phyloP scores from a whole-genome alignment of 2,797 vertebrate species.

The Epinephelus coioides region DNA sequence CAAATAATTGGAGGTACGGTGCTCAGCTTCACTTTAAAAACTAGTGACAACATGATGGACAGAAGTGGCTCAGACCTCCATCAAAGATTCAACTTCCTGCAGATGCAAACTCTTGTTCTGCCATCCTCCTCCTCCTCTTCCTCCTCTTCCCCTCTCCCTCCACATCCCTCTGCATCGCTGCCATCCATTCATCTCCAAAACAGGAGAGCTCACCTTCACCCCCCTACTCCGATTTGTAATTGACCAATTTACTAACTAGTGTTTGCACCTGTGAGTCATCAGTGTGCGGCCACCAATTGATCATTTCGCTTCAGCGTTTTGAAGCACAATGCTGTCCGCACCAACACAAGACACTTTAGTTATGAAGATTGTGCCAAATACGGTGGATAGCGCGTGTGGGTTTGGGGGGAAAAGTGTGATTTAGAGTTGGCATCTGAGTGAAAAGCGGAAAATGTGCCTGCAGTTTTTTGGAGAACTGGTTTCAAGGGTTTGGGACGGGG shows the following conservation, averaged over 20 bases:
- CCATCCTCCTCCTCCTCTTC: conserved; percentile 26
- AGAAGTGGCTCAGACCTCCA: conserved; percentile 23
- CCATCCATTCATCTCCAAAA: conserved; percentile 49
- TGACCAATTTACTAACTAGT: conserved; percentile 69
- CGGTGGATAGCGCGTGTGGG: conserved; percentile 25
- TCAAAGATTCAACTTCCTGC: conserved; percentile 20
- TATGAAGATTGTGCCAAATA: conserved; percentile 58
- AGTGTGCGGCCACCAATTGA: conserved; percentile 52
- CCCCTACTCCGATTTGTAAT: conserved; percentile 57
- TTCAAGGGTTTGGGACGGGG: conserved; percentile 44
- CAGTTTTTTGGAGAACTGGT: conserved; percentile 34
- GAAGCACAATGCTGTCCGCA: conserved; percentile 52
- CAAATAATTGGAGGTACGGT: not conserved
- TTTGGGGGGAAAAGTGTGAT: conserved; percentile 29
- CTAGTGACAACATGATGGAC: not conserved
- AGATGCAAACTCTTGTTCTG: not conserved
- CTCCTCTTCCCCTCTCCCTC: not conserved
- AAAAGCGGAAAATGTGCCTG: conserved; percentile 37
- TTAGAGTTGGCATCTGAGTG: conserved; percentile 38
- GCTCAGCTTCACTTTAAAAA: not conserved
- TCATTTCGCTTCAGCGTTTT: conserved; percentile 39
- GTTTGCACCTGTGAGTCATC: conserved; percentile 74
- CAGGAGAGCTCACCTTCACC: conserved; percentile 50
- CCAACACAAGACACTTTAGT: conserved; percentile 45
- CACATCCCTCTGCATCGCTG: conserved; percentile 12